Conservation (phyloP, 2,797 vertebrate genomes). For the Taeniopygia guttata region DNA sequence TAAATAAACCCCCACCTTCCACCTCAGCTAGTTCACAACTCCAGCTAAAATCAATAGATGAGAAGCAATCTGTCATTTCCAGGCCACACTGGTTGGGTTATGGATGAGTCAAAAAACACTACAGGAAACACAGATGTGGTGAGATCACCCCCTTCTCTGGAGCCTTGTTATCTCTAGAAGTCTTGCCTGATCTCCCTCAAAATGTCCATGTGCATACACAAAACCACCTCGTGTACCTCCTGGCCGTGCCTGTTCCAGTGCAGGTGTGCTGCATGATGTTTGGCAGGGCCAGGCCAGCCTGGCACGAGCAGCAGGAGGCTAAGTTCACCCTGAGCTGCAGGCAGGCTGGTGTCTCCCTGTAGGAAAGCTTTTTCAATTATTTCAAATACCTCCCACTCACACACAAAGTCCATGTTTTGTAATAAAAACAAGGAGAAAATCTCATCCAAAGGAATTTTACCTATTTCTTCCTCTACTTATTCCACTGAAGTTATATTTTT, state of each 20-base stretch:
- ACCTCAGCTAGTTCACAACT: not conserved
- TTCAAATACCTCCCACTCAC: not conserved
- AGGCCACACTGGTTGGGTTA: not conserved
- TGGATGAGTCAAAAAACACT: slow-evolving; percentile 5
- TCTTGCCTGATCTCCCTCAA: not conserved
- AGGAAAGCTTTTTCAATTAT: slow-evolving; percentile 21
- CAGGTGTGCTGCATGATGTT: fast-evolving
- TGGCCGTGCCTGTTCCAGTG: fast-evolving
- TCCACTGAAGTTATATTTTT: not conserved
- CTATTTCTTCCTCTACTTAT: slow-evolving; percentile 13
- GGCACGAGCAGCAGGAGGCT: not conserved
- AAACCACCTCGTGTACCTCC: fast-evolving
- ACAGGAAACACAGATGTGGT: slow-evolving; percentile 18
- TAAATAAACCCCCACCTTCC: slow-evolving; percentile 34
- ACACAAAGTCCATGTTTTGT: slow-evolving; percentile 15
- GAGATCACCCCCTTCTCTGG: slow-evolving; percentile 43
- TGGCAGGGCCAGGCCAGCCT: not conserved
- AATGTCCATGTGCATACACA: not conserved
- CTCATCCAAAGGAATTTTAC: slow-evolving; percentile 43
- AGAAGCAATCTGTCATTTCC: slow-evolving; percentile 28
- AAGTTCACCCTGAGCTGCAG: not conserved
- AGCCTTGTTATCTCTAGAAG: slow-evolving; percentile 18
- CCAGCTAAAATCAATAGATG: slow-evolving; percentile 33
- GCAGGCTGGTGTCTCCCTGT: not conserved
- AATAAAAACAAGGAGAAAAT: slow-evolving; percentile 33